Base-by-base conservation (phyloP, 2,113 vertebrate species). In the Phylloscopus trochiloides region DNA sequence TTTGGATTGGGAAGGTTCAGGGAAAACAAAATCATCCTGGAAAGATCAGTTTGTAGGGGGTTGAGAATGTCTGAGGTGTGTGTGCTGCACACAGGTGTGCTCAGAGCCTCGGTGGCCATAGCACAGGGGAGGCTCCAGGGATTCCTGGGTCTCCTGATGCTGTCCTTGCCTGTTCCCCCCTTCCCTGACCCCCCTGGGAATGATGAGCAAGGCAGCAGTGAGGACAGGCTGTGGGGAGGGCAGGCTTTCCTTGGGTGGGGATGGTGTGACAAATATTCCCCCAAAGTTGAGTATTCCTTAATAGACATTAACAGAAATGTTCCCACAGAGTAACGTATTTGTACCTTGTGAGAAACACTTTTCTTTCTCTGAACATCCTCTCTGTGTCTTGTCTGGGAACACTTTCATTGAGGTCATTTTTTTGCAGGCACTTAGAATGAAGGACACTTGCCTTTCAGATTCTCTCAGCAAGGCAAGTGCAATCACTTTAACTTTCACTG, bases 241-340 rank as follows among this genome's bases (percentile, higher is more conserved):
- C n/a, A 43, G 43, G 32, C 63, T 59, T 34, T n/a, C 7, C 3
- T 13, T 29, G 42, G 58, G 22, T 31, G 76, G 32, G 51, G 14
- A 43, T 83, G 92, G 50, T 59, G 89, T 93, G 8, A 52, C 45
- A 40, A 78, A 29, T 4, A 28, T 25, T 26, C 43, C 32, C 51
- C 31, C 51, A 62, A 32, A 36, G 17, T 57, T 38, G 55, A 77
- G 68, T 80, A 93, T 91, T 84, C 78, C 75, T 84, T 87, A 55
- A 42, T 17, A 88, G 91, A 82, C 82, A 11, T 40, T 43, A 62
- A 95, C 81, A 95, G 88, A 95, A 95, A 68, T 74, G 77, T 59
- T 92, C 88, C 95, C 94, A 36, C 78, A 95, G 95, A 96, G 90
- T 94, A 77, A 93, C 57, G 24, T 97, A 83, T 98, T 96, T 97